These are phyloP conservation scores for Zaprionus capensis DNA, from an alignment of 1,140 invertebrate genomes.

Conservation along the genomic window DNA sequence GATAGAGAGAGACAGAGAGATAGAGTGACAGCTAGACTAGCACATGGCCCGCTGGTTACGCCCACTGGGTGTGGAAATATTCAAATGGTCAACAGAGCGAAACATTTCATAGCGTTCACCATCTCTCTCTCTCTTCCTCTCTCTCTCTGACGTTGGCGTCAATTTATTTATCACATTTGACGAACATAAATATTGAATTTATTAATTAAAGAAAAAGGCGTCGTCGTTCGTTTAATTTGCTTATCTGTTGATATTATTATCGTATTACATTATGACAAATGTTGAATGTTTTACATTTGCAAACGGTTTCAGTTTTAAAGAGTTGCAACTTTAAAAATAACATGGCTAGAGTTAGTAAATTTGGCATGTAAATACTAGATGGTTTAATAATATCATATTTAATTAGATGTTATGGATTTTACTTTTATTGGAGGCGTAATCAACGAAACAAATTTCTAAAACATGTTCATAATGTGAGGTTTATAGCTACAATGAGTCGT, in stretches of 20 bases:
- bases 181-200: constrained; percentile 56
- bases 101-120: background rate
- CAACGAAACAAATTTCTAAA: too few species aligned
- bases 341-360: background rate
- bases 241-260: constrained; percentile 8
- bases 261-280: background rate
- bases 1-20: background rate
- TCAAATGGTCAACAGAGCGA: constrained; percentile 16
- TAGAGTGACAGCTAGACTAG: background rate
- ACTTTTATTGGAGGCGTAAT: too few species aligned
- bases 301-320: background rate
- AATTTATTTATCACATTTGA: constrained; percentile 52
- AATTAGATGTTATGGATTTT: too few species aligned
- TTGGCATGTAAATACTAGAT: background rate
- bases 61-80: constrained; percentile 19
- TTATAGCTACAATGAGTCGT: too few species aligned
- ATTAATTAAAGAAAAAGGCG: constrained; percentile 50
- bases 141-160: constrained; percentile 11
- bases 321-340: background rate
- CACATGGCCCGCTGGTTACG: constrained; percentile 15
- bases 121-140: background rate
- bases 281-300: background rate
- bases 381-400: background rate
- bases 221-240: background rate
- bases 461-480: too few species aligned